These are phyloP conservation scores for Chorisops tibialis DNA, from an alignment of 2,888 invertebrate genomes.

Conservation along the genomic window DNA sequence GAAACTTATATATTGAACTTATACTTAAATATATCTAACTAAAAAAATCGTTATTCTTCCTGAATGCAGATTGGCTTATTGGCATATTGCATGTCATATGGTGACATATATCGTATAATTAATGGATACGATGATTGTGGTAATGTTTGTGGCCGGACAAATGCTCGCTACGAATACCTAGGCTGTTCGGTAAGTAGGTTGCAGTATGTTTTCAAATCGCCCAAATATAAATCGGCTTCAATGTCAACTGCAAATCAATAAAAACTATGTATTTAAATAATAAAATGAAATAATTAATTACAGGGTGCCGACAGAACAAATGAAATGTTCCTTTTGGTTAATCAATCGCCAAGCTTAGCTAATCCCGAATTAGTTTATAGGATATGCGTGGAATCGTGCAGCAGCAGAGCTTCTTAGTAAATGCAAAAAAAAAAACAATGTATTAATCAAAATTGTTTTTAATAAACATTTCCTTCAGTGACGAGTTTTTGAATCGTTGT, in stretches of 20 bases:
- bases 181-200: constrained; percentile 51
- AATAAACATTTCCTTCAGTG: constrained; percentile 40
- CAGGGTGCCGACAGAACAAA: constrained; percentile 34
- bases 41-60: constrained; percentile 2
- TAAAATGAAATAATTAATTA: constrained; percentile 39
- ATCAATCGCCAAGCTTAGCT: constrained; percentile 24
- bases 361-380: constrained; percentile 35
- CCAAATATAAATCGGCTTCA: too few relatives aligned
- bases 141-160: constrained; percentile 58
- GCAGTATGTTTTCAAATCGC: constrained; percentile 33
- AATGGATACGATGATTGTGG: constrained; percentile 65
- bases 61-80: constrained; percentile 45
- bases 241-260: background rate
- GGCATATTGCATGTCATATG: constrained; percentile 53
- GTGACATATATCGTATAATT: constrained; percentile 58
- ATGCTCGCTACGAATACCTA: constrained; percentile 26
- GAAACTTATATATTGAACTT: constrained; percentile 35
- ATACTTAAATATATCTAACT: background rate
- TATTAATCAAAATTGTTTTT: constrained; percentile 19
- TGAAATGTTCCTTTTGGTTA: constrained; percentile 43
- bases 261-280: background rate
- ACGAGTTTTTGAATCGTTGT: constrained; percentile 55
- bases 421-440: constrained; percentile 33
- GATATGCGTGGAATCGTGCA: constrained; percentile 46
- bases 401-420: constrained; percentile 42